Percentiles rank a stretch among this genome's conserved stretches.
These are phyloP conservation scores for Alca torda DNA, from an alignment of 2,797 vertebrate species.

Conservation along the genomic window DNA sequence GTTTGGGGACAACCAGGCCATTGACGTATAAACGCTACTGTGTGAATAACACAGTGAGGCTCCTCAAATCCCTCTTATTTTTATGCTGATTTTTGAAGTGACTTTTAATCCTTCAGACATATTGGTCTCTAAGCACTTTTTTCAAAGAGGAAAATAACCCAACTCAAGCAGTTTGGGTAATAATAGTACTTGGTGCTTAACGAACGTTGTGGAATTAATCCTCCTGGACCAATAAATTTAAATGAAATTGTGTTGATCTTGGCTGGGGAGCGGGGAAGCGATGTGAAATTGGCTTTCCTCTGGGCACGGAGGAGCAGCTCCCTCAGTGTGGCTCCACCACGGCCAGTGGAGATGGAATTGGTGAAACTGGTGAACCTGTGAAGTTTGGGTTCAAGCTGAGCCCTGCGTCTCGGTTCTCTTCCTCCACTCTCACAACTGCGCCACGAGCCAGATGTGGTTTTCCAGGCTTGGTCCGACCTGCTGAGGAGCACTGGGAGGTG, in stretches of 20 bases:
- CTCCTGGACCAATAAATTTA: background rate
- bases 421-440: background rate
- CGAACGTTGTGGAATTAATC: background rate
- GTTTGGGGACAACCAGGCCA: background rate
- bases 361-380: background rate
- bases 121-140: constrained; percentile 7
- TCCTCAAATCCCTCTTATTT: constrained; percentile 18
- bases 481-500: background rate
- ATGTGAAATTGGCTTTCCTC: background rate
- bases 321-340: background rate
- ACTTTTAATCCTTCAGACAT: constrained; percentile 37
- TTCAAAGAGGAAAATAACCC: constrained; percentile 2
- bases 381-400: background rate
- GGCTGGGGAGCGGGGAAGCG: background rate
- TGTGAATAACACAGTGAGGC: background rate
- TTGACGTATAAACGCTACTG: fast-evolving
- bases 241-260: background rate
- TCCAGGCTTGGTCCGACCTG: background rate
- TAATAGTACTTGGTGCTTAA: constrained; percentile 41
- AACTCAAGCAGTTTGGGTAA: background rate
- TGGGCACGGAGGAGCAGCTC: fast-evolving
- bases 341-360: background rate
- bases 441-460: background rate
- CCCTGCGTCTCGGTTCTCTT: background rate
- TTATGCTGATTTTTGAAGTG: constrained; percentile 15